Percentiles rank a stretch among this genome's conserved stretches.
phyloP scores from a whole-genome alignment of 2,888 invertebrate genomes.

The Autographa pulchrina region DNA sequence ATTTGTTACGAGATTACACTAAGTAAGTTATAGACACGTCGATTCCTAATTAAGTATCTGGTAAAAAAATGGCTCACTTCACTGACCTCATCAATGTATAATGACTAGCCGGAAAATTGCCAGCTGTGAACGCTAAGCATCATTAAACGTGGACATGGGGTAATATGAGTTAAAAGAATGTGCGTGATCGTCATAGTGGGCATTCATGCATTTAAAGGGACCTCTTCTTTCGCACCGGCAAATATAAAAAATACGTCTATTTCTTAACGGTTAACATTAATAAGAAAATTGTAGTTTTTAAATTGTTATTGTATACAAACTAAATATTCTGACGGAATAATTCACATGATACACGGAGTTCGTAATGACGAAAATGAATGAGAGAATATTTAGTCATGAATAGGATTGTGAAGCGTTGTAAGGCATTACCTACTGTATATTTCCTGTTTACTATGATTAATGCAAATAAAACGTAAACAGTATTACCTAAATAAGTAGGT shows the following conservation, averaged over 20 bases:
- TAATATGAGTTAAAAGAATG: slow-evolving; percentile 3
- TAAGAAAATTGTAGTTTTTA: not conserved
- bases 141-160: slow-evolving; percentile 5
- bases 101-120: slow-evolving; percentile 8
- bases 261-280: not conserved
- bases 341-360: not conserved
- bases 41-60: not conserved
- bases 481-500: not conserved
- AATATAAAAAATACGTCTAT: not conserved
- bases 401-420: not conserved
- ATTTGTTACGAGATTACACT: not conserved
- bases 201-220: not conserved
- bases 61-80: not conserved
- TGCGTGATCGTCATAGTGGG: not conserved
- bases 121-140: slow-evolving; percentile 3
- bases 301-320: not conserved
- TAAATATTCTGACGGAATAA: too few species aligned
- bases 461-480: not conserved
- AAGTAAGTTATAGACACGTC: not conserved
- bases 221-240: not conserved
- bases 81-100: slow-evolving; percentile 9
- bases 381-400: not conserved
- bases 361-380: not conserved
- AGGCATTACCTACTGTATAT: not conserved
- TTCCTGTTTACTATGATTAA: slow-evolving; percentile 2